Evolutionary conservation across 2,888 invertebrate species (phyloP).

Genomic region (Drosophila antonietae): DNA sequence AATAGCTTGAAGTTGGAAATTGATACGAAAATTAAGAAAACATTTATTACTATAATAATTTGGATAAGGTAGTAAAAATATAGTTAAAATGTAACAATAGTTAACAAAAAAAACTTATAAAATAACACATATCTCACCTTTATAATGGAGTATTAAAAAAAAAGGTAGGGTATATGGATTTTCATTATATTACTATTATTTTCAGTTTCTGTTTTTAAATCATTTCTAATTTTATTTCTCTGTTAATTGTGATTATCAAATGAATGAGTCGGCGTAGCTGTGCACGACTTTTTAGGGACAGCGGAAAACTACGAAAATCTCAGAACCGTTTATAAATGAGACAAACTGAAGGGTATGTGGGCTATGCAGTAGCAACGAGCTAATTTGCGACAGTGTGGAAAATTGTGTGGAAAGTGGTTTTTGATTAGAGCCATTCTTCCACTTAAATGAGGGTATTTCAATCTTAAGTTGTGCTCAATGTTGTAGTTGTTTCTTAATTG

Average conservation of each 20-base stretch:
- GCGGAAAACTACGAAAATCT: constrained; percentile 63
- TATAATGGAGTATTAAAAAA: too few relatives aligned
- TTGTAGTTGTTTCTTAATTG: constrained; percentile 1
- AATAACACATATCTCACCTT: too few relatives aligned
- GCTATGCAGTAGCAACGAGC: constrained; percentile 14
- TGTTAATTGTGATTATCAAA: constrained; percentile 60
- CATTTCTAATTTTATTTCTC: constrained; percentile 39
- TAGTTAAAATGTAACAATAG: too few relatives aligned
- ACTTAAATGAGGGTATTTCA: constrained; percentile 5
- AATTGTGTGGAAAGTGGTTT: constrained; percentile 6
- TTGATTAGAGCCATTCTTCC: not conserved
- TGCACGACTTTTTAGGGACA: constrained; percentile 55
- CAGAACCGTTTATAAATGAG: constrained; percentile 14
- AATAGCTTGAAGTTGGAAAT: not conserved
- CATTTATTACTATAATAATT: not conserved
- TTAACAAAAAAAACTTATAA: too few relatives aligned
- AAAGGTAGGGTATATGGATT: constrained; percentile 8
- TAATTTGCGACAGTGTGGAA: constrained; percentile 8
- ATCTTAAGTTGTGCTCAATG: not conserved
- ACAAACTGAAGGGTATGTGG: constrained; percentile 3
- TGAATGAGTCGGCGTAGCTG: constrained; percentile 49
- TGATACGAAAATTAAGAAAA: too few relatives aligned
- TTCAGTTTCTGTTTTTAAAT: not conserved
- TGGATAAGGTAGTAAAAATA: not conserved
- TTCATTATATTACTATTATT: constrained; percentile 1